Base-by-base conservation (phyloP, 2,888 invertebrate species). In the Chrysolina oricalcia region DNA sequence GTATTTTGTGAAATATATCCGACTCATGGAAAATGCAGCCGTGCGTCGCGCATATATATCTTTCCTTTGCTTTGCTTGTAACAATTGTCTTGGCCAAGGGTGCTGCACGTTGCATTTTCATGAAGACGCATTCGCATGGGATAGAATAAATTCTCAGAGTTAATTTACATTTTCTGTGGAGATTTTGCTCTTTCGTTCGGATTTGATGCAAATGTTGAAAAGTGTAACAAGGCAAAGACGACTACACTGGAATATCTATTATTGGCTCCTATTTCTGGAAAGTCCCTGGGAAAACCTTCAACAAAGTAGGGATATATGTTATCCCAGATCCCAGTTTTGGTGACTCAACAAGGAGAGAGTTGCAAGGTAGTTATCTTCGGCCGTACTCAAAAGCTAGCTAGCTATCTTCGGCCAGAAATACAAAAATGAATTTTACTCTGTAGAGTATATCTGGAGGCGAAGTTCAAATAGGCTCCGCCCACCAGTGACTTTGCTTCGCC, bases 61-160 rank as follows among this genome's bases (percentile, higher is more conserved):
- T 59, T 59, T 10, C 15, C 59, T 59, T 27, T 27, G 59, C 59
- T 35, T 6, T 13, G 53, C 53, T 53, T 21, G 53, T 59, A 59
- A 59, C 59, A 23, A 59, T 59, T 15, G 59, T 59, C 59, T 27
- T 59, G n/a, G 27, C 35, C 27, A n/a, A 27, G 59, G 59, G 35
- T 27, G 59, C 27, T 59, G 59, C 59, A 59, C 27, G 17, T 59
- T 59, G 59, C 59, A 59, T 59, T 59, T 59, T 59, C 59, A 59
- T 59, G 59, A 59, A 59, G 46, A 46, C 46, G 59, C n/a, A 59
- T 27, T 11, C 8, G 59, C 27, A 15, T 27, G 59, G 59, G 17
- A 27, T 11, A 13, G 23, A 19, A 56, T 15, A 0, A n/a, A 59
- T 27, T 35, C 59, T 15, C 59, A n/a, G 27, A 15, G 10, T n/a